Base-by-base conservation (phyloP, 2,113 vertebrate species). In the Callorhinus ursinus region DNA sequence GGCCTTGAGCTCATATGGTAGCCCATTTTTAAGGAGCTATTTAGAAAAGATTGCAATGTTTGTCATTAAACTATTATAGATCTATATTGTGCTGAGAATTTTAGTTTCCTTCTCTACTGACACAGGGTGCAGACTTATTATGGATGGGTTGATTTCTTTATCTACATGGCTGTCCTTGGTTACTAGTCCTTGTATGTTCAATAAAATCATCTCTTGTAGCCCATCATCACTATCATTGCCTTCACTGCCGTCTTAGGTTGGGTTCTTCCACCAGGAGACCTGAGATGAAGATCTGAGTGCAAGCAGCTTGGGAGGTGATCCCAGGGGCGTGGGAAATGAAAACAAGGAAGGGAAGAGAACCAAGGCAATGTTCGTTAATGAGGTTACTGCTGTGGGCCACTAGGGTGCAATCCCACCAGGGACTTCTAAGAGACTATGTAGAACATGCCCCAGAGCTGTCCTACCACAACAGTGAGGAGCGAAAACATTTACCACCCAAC, bases 281-380 rank as follows among this genome's bases (percentile, higher is more conserved):
- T n/a, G 57, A 93, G 33, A 89, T 49, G 79, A 84, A 83, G 22
- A 79, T 4, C n/a, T 71, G 16, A 67, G 21, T 5, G 16, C 31
- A 69, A 57, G 19, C n/a, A 26, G 24, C 80, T 55, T 87, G 39
- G 42, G 77, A 92, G 21, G 36, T 51, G 33, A 57, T 55, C 1
- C 46, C 12, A 26, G n/a, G 57, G 3, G 14, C 61, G 2, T 12
- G 18, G 26, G 18, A 42, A 77, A 49, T 1, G 7, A 26, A 92
- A 53, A 2, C 14, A 13, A 90, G 4, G 87, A 84, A 42, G 51
- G 15, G 53, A 77, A 63, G 63, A 14, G 57, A 88, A 67, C 3
- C 46, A 61, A 13, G 0, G 14, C 0, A 26, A 18, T 33, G 5
- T 49, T 18, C 4, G 5, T 26, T 19, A 3, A 2, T 4, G 24